These are phyloP conservation scores for Ctenomys sociabilis DNA, from an alignment of 2,113 vertebrate species.

Conservation along the genomic window DNA sequence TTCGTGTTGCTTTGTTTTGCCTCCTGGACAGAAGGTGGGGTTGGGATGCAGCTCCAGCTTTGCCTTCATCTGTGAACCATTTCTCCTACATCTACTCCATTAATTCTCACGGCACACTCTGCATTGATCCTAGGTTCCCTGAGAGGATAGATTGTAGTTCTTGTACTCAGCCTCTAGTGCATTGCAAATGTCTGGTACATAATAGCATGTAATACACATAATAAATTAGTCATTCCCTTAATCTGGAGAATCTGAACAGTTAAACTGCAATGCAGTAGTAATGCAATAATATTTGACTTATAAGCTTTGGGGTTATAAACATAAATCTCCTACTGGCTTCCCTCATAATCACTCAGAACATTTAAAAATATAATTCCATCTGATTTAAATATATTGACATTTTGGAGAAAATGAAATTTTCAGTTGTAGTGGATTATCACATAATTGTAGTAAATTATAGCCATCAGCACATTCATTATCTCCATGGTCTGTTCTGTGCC, in stretches of 20 bases:
- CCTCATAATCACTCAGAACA: background rate
- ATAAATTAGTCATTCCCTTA: background rate
- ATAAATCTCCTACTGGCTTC: background rate
- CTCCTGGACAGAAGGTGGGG: background rate
- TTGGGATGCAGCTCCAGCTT: background rate
- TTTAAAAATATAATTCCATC: conserved; percentile 16
- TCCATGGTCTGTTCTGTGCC: background rate
- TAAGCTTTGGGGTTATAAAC: background rate
- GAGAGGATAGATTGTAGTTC: background rate
- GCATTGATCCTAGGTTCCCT: background rate
- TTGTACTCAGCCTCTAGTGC: background rate
- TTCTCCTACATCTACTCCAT: background rate
- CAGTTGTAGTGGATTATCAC: background rate
- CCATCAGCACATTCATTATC: conserved; percentile 45
- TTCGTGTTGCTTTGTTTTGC: background rate
- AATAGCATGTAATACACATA: conserved; percentile 1
- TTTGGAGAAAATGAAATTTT: background rate
- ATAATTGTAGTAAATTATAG: conserved; percentile 43
- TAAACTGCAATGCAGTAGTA: background rate
- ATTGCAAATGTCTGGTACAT: background rate
- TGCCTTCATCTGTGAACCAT: background rate
- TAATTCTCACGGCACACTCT: background rate
- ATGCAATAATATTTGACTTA: background rate
- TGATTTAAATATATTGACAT: conserved; percentile 52
- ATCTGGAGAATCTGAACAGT: background rate